Conservation (phyloP, 2,888 invertebrate genomes). For the Sipha maydis region DNA sequence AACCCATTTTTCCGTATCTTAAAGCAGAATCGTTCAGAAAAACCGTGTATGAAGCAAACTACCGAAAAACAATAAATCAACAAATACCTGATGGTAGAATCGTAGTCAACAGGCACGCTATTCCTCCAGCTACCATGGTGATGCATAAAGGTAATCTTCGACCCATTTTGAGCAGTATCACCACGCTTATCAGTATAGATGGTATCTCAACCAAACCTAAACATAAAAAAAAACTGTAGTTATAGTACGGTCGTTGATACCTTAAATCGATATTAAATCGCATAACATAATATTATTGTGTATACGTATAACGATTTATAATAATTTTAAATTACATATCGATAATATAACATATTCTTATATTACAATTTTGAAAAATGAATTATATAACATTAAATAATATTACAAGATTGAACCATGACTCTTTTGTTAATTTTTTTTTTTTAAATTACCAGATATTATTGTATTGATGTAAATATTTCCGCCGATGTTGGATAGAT, state of each 20-base stretch:
- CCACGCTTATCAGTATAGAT: conserved; percentile 79
- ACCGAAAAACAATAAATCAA: not conserved
- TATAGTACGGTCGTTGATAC: not conserved
- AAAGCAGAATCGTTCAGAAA: not conserved
- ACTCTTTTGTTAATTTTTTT: not conserved
- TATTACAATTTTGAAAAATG: too few relatives aligned
- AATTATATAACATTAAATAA: too few relatives aligned
- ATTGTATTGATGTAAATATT: conserved; percentile 76
- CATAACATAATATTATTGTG: not conserved
- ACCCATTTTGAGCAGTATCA: conserved; percentile 79
- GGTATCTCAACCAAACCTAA: conserved; percentile 82
- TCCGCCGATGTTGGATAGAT: conserved; percentile 79
- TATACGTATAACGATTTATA: not conserved
- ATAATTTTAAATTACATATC: not conserved
- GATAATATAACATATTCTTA: too few relatives aligned
- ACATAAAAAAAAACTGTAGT: conserved; percentile 23
- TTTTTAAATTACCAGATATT: conserved; percentile 69
- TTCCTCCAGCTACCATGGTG: conserved; percentile 76
- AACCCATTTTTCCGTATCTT: conserved; percentile 69
- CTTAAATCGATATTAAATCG: not conserved
- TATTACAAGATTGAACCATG: not conserved
- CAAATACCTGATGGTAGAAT: conserved; percentile 63
- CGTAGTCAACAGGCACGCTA: conserved; percentile 73
- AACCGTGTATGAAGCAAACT: not conserved
- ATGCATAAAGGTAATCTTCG: conserved; percentile 78